Percentiles rank a stretch among this genome's conserved stretches.
Conservation (phyloP, 1,140 invertebrate genomes). For the Heliconius hermathena region DNA sequence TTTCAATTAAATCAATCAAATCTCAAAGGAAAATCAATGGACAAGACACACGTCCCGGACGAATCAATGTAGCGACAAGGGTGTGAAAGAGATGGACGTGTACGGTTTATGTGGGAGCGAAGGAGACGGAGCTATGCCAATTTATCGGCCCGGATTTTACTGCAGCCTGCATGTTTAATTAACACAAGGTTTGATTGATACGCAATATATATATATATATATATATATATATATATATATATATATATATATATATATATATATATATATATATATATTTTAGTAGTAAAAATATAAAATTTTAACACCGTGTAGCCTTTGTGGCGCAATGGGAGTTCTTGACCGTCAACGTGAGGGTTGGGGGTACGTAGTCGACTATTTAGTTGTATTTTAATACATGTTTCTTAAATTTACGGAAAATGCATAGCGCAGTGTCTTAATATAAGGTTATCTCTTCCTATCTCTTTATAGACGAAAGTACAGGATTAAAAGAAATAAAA, state of each 20-base stretch:
- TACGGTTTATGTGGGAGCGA: constrained; percentile 7
- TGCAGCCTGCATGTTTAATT: constrained; percentile 37
- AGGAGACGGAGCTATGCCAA: constrained; percentile 24
- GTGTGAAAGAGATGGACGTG: constrained; percentile 35
- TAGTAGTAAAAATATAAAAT: background rate
- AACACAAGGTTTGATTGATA: constrained; percentile 16
- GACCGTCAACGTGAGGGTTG: background rate
- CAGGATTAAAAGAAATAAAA: no score
- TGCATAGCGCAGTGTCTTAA: no score
- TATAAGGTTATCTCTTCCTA: no score
- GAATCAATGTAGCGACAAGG: constrained; percentile 46
- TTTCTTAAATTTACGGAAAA: no score
- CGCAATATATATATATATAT: background rate
- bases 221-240: constrained; percentile 8
- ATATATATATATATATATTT: background rate
- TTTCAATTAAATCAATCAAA: constrained; percentile 24
- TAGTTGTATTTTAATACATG: background rate
- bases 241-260: constrained; percentile 5
- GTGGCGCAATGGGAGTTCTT: background rate
- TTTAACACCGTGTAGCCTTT: no score
- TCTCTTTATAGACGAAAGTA: no score
- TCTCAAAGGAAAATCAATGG: constrained; percentile 37
- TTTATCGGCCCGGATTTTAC: constrained; percentile 33
- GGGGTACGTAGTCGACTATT: background rate
- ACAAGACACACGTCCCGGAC: constrained; percentile 42